Percentiles rank a stretch among this genome's conserved stretches.
These are phyloP conservation scores for Rachycentron canadum DNA, from an alignment of 2,797 vertebrate species.

Conservation along the genomic window DNA sequence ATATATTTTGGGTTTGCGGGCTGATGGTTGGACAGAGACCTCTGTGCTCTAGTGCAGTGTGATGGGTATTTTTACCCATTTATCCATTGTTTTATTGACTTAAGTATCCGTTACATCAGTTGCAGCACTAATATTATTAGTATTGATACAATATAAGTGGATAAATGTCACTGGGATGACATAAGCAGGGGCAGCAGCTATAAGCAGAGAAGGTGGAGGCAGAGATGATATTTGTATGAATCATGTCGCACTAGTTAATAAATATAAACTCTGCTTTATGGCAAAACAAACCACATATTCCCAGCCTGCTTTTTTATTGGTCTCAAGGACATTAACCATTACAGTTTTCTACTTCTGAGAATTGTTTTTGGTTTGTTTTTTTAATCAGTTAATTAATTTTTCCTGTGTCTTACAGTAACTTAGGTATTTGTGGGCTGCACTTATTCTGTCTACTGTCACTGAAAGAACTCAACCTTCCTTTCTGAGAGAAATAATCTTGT, in stretches of 20 bases:
- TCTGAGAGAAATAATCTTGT: too few species aligned
- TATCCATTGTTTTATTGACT: too few species aligned
- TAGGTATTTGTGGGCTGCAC: not conserved
- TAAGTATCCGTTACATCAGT: too few species aligned
- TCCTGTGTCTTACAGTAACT: not conserved
- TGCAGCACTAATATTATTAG: too few species aligned
- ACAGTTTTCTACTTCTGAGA: not conserved
- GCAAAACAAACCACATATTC: not conserved
- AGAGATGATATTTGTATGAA: not conserved
- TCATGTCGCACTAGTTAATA: slow-evolving; percentile 7
- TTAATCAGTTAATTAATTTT: not conserved
- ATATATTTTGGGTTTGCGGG: not conserved
- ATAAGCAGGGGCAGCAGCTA: not conserved
- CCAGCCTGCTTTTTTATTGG: not conserved
- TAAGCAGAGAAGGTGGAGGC: slow-evolving; percentile 1
- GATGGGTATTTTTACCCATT: too few species aligned
- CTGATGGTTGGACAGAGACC: not conserved
- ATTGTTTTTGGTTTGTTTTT: not conserved
- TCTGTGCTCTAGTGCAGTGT: too few species aligned
- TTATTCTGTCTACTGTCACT: too few species aligned
- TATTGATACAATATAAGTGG: not conserved
- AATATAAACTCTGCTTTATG: slow-evolving; percentile 1
- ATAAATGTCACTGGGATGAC: not conserved
- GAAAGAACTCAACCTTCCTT: too few species aligned
- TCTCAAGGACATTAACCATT: not conserved